Evolutionary conservation across 2,113 vertebrate genomes (phyloP).

Genomic region (Bujurquina vittata): DNA sequence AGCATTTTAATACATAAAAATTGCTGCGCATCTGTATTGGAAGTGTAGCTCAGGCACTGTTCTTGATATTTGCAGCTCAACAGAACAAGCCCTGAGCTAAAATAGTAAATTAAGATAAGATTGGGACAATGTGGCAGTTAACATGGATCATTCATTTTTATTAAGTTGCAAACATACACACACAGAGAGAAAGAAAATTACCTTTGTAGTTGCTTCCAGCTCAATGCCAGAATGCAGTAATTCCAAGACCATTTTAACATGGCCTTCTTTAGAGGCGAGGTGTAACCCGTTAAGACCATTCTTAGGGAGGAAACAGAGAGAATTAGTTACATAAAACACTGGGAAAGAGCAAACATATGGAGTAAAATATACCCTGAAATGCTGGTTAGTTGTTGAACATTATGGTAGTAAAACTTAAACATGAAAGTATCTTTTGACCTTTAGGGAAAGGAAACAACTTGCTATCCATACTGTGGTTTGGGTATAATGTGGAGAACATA

Average conservation of each 20-base stretch:
- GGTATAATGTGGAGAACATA: not conserved
- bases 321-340: not conserved
- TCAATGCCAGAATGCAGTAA: slow-evolving; percentile 92
- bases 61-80: not conserved
- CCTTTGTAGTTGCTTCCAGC: slow-evolving; percentile 96
- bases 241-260: slow-evolving; percentile 96
- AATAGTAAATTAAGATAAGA: not conserved
- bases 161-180: not conserved
- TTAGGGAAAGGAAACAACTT: not conserved
- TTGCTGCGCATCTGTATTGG: not conserved
- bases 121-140: not conserved
- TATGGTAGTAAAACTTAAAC: not conserved
- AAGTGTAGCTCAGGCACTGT: not conserved
- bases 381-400: not conserved
- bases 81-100: not conserved
- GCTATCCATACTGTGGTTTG: not conserved
- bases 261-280: slow-evolving; percentile 97
- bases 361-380: not conserved
- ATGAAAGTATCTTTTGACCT: not conserved
- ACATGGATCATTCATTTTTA: not conserved
- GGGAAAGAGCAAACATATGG: not conserved
- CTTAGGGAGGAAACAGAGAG: slow-evolving; percentile 75
- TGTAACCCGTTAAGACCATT: slow-evolving; percentile 97
- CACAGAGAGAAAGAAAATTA: slow-evolving; percentile 53
- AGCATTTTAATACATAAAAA: not conserved